Percentiles rank a stretch among this genome's conserved stretches.
Conservation (phyloP, 2,888 invertebrate species). For the Globia sparganii region DNA sequence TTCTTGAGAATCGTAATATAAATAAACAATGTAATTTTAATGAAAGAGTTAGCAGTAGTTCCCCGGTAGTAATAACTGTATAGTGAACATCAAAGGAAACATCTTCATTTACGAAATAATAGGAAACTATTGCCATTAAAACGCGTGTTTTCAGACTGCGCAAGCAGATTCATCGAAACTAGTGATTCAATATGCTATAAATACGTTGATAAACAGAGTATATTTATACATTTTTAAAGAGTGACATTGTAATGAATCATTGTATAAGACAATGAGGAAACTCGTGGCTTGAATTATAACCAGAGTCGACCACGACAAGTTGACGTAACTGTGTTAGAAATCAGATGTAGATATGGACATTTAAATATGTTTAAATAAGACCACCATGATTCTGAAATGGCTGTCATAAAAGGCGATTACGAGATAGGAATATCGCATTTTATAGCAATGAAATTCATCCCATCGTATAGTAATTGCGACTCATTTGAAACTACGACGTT, state of each 20-base stretch:
- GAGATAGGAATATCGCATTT: constrained; percentile 4
- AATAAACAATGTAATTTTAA: constrained; percentile 15
- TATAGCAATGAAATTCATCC: constrained; percentile 12
- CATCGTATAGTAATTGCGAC: constrained; percentile 13
- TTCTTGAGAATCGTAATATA: constrained; percentile 29
- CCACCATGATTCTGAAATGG: constrained; percentile 30
- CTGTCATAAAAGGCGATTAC: constrained; percentile 30
- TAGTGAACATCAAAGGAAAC: background rate
- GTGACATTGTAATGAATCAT: constrained; percentile 75
- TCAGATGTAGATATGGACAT: constrained; percentile 44
- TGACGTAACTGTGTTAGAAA: constrained; percentile 51
- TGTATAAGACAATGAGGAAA: constrained; percentile 78
- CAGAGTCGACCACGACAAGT: constrained; percentile 21
- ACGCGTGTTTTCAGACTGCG: constrained; percentile 14
- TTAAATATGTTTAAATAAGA: constrained; percentile 41
- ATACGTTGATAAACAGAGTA: constrained; percentile 49
- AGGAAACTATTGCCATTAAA: constrained; percentile 13
- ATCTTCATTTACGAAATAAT: constrained; percentile 14
- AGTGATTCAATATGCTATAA: constrained; percentile 63
- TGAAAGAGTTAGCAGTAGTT: constrained; percentile 9
- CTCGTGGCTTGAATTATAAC: constrained; percentile 73
- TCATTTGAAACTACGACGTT: constrained; percentile 15
- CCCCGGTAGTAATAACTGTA: background rate
- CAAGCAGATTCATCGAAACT: constrained; percentile 40
- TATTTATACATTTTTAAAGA: constrained; percentile 63